Conservation (phyloP, 2,797 vertebrate genomes). For the Leontopithecus rosalia region DNA sequence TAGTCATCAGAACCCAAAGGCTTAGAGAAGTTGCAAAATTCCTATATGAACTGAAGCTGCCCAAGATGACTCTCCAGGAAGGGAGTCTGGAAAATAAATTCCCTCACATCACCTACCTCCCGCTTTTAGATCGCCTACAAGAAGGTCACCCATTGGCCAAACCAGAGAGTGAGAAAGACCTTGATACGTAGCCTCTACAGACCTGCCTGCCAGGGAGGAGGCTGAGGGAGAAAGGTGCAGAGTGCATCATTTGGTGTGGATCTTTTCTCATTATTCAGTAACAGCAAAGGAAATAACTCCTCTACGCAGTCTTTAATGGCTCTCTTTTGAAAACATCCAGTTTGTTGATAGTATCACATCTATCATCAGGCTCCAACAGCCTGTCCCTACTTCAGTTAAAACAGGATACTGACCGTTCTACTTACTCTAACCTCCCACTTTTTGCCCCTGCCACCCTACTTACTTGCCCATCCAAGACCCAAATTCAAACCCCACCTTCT, state of each 20-base stretch:
- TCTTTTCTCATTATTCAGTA: not conserved
- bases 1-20: not conserved
- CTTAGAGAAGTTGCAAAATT: not conserved
- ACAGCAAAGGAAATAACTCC: not conserved
- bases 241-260: not conserved
- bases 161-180: not conserved
- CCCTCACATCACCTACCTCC: not conserved
- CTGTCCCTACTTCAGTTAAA: not conserved
- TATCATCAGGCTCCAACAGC: not conserved
- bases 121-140: not conserved
- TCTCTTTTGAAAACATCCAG: not conserved
- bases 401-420: not conserved
- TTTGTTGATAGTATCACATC: not conserved
- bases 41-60: not conserved
- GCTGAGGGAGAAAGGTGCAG: not conserved
- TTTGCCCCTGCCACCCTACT: rapidly evolving
- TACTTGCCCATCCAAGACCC: not conserved
- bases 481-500: not conserved
- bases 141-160: not conserved
- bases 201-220: not conserved
- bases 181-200: too few species aligned
- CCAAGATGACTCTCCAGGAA: not conserved
- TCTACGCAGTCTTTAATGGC: not conserved
- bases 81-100: not conserved
- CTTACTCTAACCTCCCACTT: not conserved